Percentiles rank a stretch among this genome's conserved stretches.
Evolutionary conservation across 2,888 invertebrate species (phyloP).

Genomic region (Frankliniella intonsa): DNA sequence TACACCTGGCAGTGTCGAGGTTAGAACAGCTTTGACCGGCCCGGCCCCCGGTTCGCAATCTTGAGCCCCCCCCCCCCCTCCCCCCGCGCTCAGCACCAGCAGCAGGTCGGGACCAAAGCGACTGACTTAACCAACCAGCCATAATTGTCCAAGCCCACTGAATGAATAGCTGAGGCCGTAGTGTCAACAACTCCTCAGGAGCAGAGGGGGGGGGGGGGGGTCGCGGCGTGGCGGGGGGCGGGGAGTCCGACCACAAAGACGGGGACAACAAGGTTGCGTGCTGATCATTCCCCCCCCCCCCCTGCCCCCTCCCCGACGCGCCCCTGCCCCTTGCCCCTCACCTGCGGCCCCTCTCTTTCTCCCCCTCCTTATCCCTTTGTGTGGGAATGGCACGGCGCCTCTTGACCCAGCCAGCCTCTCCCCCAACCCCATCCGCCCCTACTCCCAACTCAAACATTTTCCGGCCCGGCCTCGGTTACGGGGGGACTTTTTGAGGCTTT

Average conservation of each 20-base stretch:
- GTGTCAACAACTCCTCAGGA: background rate
- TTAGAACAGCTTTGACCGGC: background rate
- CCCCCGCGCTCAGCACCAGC: background rate
- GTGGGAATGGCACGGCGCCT: no score
- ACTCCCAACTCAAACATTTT: no score
- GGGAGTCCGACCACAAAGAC: background rate
- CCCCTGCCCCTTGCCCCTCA: no score
- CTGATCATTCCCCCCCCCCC: background rate
- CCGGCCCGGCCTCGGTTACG: no score
- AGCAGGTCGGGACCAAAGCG: background rate
- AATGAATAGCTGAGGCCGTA: background rate
- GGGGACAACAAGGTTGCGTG: background rate
- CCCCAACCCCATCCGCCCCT: no score
- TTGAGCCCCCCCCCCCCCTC: background rate
- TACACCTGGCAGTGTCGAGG: background rate
- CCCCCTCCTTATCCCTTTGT: no score
- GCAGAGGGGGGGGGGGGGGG: background rate
- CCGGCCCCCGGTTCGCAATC: background rate
- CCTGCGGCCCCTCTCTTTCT: no score
- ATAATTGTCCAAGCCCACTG: conserved; percentile 3
- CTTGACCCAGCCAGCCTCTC: no score
- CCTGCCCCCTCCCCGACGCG: background rate
- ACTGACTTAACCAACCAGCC: conserved; percentile 14
- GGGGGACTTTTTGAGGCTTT: no score
- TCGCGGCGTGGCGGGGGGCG: background rate